Base-by-base conservation (phyloP, 1,140 invertebrate species). In the Orius laevigatus region DNA sequence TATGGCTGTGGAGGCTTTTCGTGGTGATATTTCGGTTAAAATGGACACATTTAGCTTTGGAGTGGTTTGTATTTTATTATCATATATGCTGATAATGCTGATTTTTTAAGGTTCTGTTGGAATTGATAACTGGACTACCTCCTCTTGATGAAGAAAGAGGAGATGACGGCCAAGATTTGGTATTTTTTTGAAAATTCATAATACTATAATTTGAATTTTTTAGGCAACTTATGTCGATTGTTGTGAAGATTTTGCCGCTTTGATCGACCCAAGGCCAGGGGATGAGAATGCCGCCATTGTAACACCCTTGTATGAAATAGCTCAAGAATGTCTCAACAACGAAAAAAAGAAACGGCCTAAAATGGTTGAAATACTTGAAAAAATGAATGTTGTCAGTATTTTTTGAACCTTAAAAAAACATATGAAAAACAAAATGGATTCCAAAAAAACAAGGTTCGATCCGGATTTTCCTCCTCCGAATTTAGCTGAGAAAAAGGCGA, bases 1-100 rank as follows among this genome's bases (percentile, higher is more conserved):
- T 61, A 81, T 84, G 78, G 72, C 81, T 20, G 78, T 76, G 1
- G 81, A 86, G 65, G 79, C 78, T 5, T 72, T 75, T 55, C 62
- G 68, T 45, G 77, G 79, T 2, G 76, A 81, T 40, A 66, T 84
- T 38, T 79, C 79, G 18, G 69, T 75, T 12, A 81, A 83, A 67
- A 69, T 78, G 53, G 83, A 85, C 59, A 73, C 78, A 10, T 86
- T 75, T 60, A 83, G 81, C 59, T 85, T 75, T 69, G 83, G 81
- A 5, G 75, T 86, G 38, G 79, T 81, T 56, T 58, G 57, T 59
- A 35, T 46, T 43, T 11, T 43, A 6, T n/a, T 43, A 16, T 14
- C 14, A 16, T 42, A 42, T 16, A 10, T 8, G 38, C 14, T n/a
- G 16, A 40, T 40, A 16, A 42, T 14, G 8, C 20, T 49, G 16